Conservation (phyloP, 2,888 invertebrate species). For the Hirtodrosophila histrioides region DNA sequence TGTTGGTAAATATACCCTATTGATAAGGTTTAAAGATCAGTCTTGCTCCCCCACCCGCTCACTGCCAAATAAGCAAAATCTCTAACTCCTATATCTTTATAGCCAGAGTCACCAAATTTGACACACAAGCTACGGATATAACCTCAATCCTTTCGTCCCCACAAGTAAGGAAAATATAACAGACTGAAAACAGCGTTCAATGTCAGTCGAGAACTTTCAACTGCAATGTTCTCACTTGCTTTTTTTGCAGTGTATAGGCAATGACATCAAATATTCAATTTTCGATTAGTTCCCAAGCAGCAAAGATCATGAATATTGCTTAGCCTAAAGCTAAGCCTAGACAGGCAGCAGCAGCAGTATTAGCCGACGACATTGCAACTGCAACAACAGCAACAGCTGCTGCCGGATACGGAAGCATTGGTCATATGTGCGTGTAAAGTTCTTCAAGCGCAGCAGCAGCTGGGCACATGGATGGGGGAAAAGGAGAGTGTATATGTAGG, state of each 20-base stretch:
- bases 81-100: too few species aligned
- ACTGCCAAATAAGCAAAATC: too few species aligned
- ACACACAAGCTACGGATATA: too few species aligned
- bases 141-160: too few species aligned
- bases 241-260: neutral
- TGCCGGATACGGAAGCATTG: conserved; percentile 58
- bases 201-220: too few species aligned
- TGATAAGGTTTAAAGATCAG: too few species aligned
- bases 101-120: too few species aligned
- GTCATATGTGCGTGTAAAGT: conserved; percentile 49
- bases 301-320: conserved; percentile 22
- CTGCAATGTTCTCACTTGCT: too few species aligned
- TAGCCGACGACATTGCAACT: conserved; percentile 18
- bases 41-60: too few species aligned
- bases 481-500: neutral
- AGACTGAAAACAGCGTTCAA: too few species aligned
- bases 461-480: conserved; percentile 30
- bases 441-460: conserved; percentile 61
- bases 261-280: conserved; percentile 55
- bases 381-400: conserved; percentile 20
- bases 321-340: conserved; percentile 23
- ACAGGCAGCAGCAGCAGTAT: conserved; percentile 3
- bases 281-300: conserved; percentile 17
- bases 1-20: too few species aligned
- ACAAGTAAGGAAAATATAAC: too few species aligned